Evolutionary conservation across 2,888 invertebrate species (phyloP), one percentile per base, ranked within the genome.

Genomic region (Andricus quercusramuli): DNA sequence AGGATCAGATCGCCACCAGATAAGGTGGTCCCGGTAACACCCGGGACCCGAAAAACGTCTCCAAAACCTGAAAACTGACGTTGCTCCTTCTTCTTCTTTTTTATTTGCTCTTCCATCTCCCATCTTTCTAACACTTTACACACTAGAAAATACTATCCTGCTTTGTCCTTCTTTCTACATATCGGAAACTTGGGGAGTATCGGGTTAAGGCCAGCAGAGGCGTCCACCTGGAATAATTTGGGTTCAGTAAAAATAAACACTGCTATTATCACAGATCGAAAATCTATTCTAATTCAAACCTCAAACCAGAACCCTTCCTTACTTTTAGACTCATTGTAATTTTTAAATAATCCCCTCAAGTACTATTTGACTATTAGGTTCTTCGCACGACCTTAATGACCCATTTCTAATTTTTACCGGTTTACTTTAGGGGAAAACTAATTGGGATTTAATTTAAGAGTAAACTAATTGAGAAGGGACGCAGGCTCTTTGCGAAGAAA

Each of bases 1-100:
- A 92, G 92, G 92, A 92, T 92, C 92, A 92, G 92, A 92, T 92
- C 91, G 91, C 92, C 91, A 90, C 88, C 89, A 91, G 92, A 92
- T 92, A 92, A 92, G 92, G 88, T 86, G 90, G 91, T 90, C 91
- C 91, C 89, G 90, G 91, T 91, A 92, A 92, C 92, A 92, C 92
- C 92, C 92, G 91, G 90, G 86, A 90, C 88, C 90, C 88, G 90
- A 91, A 90, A 89, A 89, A 90, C 86, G 87, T 87, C 85, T 88
- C 85, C 84, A 86, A 85, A 85, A 84, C 82, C 83, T 86, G 82
- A 80, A 82, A 84, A 80, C 84, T 82, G 81, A 79, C 79, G 37
- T 74, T 70, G 76, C 80, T 83, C 68, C 78, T 67, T 82, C 67
- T 80, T 79, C 77, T 83, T 78, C 74, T 51, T 68, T 78, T 67